These are phyloP conservation scores for Neosalanx taihuensis DNA, from an alignment of 2,797 vertebrate genomes.

Conservation along the genomic window DNA sequence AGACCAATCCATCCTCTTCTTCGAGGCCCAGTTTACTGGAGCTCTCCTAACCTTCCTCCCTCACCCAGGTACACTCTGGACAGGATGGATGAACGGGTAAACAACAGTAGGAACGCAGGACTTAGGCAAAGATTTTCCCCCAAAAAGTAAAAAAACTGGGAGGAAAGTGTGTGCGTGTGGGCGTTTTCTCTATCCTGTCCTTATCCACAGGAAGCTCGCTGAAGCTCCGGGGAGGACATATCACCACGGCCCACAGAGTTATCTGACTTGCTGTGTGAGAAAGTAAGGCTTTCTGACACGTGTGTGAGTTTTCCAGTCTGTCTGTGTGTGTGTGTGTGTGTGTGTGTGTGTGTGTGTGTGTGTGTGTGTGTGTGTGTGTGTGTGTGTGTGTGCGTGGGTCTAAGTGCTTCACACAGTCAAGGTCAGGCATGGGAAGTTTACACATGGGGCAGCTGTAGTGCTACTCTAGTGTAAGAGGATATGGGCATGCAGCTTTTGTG, in stretches of 20 bases:
- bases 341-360: constrained; percentile 9
- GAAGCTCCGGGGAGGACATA: constrained; percentile 52
- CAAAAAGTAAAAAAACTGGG: background rate
- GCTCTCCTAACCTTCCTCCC: constrained; percentile 15
- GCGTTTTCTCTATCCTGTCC: constrained; percentile 24
- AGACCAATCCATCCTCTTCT: constrained; percentile 44
- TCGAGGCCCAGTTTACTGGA: constrained; percentile 36
- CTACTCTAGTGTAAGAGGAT: background rate
- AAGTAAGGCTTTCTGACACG: constrained; percentile 50
- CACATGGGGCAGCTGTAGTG: constrained; percentile 47
- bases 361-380: constrained; percentile 17
- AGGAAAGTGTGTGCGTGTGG: constrained; percentile 6
- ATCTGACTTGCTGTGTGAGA: constrained; percentile 62
- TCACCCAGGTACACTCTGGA: background rate
- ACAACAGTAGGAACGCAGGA: background rate
- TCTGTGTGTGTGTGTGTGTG: constrained; percentile 16
- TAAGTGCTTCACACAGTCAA: constrained; percentile 55
- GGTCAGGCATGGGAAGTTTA: constrained; percentile 62
- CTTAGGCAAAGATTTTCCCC: background rate
- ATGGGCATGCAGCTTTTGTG: background rate
- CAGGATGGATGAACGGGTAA: background rate
- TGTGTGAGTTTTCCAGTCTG: constrained; percentile 12
- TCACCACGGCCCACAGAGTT: constrained; percentile 47
- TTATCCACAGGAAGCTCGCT: constrained; percentile 58
- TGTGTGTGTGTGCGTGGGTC: constrained; percentile 9